Evolutionary conservation across 2,888 invertebrate species (phyloP).

Genomic region (Drosophila putrida): DNA sequence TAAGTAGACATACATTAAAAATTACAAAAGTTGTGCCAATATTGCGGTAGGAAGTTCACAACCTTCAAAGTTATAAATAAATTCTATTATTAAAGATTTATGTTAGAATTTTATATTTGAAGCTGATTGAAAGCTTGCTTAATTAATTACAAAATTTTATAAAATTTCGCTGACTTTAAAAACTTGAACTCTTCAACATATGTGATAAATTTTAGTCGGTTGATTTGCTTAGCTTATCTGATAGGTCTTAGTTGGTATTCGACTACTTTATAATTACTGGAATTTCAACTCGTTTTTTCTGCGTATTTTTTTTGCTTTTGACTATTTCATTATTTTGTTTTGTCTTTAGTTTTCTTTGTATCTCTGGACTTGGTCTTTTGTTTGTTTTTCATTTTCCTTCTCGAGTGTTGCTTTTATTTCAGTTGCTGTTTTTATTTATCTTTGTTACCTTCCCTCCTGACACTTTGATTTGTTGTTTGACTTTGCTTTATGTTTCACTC

Average conservation of each 20-base stretch:
- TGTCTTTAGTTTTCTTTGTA: conserved; percentile 4
- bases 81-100: too few relatives aligned
- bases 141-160: too few relatives aligned
- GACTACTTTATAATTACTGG: conserved; percentile 4
- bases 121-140: too few relatives aligned
- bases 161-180: too few relatives aligned
- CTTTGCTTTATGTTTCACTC: conserved; percentile 56
- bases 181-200: too few relatives aligned
- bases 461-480: conserved; percentile 65
- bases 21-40: too few relatives aligned
- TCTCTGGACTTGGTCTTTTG: conserved; percentile 5
- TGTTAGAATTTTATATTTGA: too few relatives aligned
- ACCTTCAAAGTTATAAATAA: too few relatives aligned
- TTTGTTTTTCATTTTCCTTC: conserved; percentile 27
- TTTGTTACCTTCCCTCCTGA: conserved; percentile 41
- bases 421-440: conserved; percentile 53
- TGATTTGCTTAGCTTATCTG: neutral
- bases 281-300: neutral
- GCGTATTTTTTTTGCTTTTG: neutral
- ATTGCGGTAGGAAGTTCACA: too few relatives aligned
- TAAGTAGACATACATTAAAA: too few relatives aligned
- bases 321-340: conserved; percentile 10
- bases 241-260: neutral
- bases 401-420: conserved; percentile 31
- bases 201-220: too few relatives aligned